These are phyloP conservation scores for Netelia fuscicornis DNA, from an alignment of 2,888 invertebrate genomes.

Conservation along the genomic window DNA sequence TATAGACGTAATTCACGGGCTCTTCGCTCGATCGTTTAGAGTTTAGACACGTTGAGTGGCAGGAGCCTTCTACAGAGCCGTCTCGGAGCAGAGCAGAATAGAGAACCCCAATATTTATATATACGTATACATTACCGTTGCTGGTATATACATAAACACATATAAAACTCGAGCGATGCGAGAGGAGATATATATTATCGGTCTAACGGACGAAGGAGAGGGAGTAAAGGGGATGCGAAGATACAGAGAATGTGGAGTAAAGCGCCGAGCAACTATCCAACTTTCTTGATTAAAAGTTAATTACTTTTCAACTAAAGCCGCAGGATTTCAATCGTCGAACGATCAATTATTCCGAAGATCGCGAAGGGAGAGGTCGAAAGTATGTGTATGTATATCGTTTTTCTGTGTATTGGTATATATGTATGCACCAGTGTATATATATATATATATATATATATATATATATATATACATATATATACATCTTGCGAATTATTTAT, in stretches of 20 bases:
- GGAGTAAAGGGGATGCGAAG: conserved; percentile 47
- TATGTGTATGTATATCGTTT: conserved; percentile 14
- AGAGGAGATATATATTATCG: conserved; percentile 41
- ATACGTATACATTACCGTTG: not conserved
- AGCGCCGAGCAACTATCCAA: conserved; percentile 75
- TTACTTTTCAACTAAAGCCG: conserved; percentile 80
- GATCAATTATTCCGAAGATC: conserved; percentile 76
- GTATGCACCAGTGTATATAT: too few species aligned
- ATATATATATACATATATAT: conserved; percentile 1
- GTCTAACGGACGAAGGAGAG: conserved; percentile 39
- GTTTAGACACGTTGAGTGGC: conserved; percentile 79
- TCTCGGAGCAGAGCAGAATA: conserved; percentile 43
- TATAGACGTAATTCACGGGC: conserved; percentile 69
- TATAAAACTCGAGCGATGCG: conserved; percentile 21
- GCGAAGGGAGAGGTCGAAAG: conserved; percentile 36
- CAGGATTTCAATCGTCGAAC: conserved; percentile 81
- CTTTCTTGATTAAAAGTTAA: conserved; percentile 83
- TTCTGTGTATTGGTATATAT: not conserved
- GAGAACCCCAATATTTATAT: conserved; percentile 22
- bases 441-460: conserved; percentile 18
- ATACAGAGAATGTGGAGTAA: conserved; percentile 59
- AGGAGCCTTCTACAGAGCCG: conserved; percentile 68
- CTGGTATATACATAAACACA: conserved; percentile 20
- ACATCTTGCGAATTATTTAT: not conserved
- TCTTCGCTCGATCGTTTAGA: conserved; percentile 73